Conservation (phyloP, 2,888 invertebrate species). For the Lathronympha strigana region DNA sequence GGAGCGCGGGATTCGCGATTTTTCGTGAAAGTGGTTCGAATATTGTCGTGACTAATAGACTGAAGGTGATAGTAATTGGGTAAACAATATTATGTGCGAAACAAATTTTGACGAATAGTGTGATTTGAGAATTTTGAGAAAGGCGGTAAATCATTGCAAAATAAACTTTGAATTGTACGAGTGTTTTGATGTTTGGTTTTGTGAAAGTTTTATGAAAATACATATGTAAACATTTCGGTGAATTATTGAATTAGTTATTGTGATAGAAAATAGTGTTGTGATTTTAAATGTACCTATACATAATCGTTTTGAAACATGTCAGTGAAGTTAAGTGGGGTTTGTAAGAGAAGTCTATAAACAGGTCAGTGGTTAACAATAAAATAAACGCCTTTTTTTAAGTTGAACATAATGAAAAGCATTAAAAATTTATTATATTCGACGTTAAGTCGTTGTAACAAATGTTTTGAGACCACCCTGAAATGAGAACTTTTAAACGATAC, state of each 20-base stretch:
- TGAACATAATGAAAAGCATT: neutral
- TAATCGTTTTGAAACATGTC: neutral
- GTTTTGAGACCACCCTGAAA: conserved; percentile 8
- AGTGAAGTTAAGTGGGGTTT: neutral
- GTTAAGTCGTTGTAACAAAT: neutral
- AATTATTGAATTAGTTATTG: no score
- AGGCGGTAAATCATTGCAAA: no score
- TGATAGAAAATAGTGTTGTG: neutral
- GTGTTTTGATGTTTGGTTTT: no score
- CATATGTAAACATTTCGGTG: no score
- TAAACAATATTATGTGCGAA: no score
- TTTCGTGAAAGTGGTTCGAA: neutral
- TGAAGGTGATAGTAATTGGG: neutral
- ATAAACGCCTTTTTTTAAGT: neutral
- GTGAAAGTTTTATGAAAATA: no score
- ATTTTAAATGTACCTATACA: neutral
- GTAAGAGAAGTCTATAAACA: neutral
- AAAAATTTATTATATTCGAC: neutral
- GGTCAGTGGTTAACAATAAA: neutral
- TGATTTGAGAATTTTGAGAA: neutral
- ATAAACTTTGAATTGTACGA: no score
- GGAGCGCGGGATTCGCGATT: neutral
- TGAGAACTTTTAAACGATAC: neutral
- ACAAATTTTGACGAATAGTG: no score
- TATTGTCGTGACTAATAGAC: neutral